Evolutionary conservation across 2,888 invertebrate species (phyloP).

Genomic region (Creontiades dilutus): DNA sequence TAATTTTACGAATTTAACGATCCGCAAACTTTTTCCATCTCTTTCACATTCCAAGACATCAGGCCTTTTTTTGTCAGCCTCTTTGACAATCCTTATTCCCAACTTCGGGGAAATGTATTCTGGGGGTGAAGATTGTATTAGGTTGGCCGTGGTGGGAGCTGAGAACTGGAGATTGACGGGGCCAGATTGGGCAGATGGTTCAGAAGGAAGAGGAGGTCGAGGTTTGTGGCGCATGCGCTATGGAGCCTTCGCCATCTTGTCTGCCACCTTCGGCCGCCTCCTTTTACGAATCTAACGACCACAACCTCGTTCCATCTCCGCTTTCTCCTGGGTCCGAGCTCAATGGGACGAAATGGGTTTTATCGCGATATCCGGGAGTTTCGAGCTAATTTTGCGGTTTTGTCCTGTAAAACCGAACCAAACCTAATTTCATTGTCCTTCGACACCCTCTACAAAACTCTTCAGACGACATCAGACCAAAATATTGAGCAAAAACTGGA

Average conservation of each 20-base stretch:
- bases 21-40: neutral
- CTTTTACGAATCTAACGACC: slow-evolving; percentile 23
- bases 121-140: slow-evolving; percentile 29
- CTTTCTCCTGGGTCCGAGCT: neutral
- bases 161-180: slow-evolving; percentile 52
- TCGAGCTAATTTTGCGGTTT: too few species aligned
- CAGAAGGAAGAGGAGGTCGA: slow-evolving; percentile 23
- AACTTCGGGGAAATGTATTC: slow-evolving; percentile 2
- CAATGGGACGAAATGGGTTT: too few species aligned
- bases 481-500: too few species aligned
- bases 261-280: slow-evolving; percentile 26
- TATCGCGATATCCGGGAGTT: too few species aligned
- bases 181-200: slow-evolving; percentile 57
- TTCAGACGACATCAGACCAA: too few species aligned
- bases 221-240: slow-evolving; percentile 44
- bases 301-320: neutral
- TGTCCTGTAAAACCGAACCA: too few species aligned
- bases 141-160: neutral
- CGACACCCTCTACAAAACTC: too few species aligned
- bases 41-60: neutral
- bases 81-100: too few species aligned
- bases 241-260: slow-evolving; percentile 53
- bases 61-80: too few species aligned
- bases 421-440: too few species aligned
- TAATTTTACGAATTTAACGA: neutral